phyloP scores from a whole-genome alignment of 2,888 invertebrate genomes.

The Callimorpha dominula region DNA sequence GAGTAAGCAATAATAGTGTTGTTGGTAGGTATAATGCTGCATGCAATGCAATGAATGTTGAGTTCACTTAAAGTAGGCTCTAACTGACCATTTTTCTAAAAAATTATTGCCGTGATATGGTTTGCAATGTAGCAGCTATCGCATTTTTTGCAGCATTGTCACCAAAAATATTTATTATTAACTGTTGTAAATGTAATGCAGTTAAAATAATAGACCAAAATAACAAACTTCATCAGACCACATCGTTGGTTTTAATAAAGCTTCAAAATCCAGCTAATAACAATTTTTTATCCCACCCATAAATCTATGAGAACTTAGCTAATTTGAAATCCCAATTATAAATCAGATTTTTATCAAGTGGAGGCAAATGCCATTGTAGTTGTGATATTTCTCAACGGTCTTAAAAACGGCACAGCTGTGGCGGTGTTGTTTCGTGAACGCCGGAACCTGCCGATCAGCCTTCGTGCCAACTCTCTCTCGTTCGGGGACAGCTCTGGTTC shows the following conservation, averaged over 20 bases:
- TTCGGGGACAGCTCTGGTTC: constrained; percentile 70
- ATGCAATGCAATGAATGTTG: too few species aligned
- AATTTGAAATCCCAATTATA: constrained; percentile 33
- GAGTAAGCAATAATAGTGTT: too few species aligned
- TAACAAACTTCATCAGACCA: not conserved
- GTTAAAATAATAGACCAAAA: not conserved
- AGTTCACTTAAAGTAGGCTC: too few species aligned
- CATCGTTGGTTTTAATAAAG: not conserved
- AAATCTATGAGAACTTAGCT: constrained; percentile 1
- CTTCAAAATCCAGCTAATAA: not conserved
- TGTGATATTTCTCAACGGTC: constrained; percentile 59
- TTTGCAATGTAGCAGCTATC: too few species aligned
- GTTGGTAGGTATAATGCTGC: too few species aligned
- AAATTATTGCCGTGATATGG: too few species aligned
- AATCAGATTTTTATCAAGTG: constrained; percentile 29
- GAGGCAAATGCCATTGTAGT: constrained; percentile 38
- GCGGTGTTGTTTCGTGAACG: constrained; percentile 67
- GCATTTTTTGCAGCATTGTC: too few species aligned
- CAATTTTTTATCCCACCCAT: constrained; percentile 5
- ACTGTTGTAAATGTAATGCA: too few species aligned
- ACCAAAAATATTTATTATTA: too few species aligned
- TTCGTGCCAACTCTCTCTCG: constrained; percentile 72
- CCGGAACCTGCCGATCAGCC: constrained; percentile 74
- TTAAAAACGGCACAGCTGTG: constrained; percentile 62
- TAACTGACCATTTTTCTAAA: too few species aligned